phyloP scores from a whole-genome alignment of 2,113 vertebrate genomes.

The Kryptolebias marmoratus region DNA sequence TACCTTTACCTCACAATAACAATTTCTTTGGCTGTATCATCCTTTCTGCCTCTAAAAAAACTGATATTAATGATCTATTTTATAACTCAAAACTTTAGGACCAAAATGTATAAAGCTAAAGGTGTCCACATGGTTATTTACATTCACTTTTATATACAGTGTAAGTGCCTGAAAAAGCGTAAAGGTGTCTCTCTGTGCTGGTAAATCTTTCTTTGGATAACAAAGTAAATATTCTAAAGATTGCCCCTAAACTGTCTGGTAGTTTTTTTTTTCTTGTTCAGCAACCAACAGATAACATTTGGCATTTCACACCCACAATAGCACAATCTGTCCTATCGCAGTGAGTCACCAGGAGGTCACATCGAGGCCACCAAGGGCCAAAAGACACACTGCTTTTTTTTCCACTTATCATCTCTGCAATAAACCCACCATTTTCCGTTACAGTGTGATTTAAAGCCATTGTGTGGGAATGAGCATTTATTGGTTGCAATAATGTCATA shows the following conservation, averaged over 20 bases:
- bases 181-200: no score
- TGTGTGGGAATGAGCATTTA: constrained; percentile 71
- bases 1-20: no score
- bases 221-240: constrained; percentile 15
- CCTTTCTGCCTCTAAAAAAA: no score
- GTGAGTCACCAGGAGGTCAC: constrained; percentile 54
- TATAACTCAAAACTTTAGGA: no score
- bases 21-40: no score
- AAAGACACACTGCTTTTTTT: constrained; percentile 50
- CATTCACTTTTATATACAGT: no score
- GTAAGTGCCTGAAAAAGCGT: no score
- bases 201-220: constrained; percentile 2
- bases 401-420: constrained; percentile 48
- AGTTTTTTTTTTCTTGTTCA: constrained; percentile 24
- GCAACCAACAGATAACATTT: constrained; percentile 43
- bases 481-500: constrained; percentile 63
- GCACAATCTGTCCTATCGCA: constrained; percentile 48
- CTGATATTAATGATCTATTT: no score
- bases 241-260: constrained; percentile 1
- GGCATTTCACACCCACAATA: constrained; percentile 28
- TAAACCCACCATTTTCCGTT: constrained; percentile 44
- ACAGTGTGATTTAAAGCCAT: constrained; percentile 58
- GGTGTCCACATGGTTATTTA: no score
- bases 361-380: constrained; percentile 40
- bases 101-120: no score